phyloP scores from a whole-genome alignment of 2,797 vertebrate species.

The Sparus aurata region DNA sequence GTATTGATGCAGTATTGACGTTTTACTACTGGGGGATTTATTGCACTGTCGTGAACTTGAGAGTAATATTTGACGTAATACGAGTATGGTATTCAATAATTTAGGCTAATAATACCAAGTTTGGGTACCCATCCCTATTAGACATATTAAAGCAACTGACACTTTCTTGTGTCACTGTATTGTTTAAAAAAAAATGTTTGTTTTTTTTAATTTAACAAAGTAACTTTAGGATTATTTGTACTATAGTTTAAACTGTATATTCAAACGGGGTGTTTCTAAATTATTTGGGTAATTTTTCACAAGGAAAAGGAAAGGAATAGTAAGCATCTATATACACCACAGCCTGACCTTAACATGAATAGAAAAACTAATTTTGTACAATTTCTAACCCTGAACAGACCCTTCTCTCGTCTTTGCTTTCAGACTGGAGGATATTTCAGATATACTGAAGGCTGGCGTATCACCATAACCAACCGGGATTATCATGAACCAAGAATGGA shows the following conservation, averaged over 20 bases:
- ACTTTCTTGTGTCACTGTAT: background rate
- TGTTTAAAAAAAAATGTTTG: too few relatives aligned
- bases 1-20: too few relatives aligned
- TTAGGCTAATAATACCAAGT: too few relatives aligned
- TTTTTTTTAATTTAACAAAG: too few relatives aligned
- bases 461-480: slow-evolving; percentile 86
- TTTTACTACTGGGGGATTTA: too few relatives aligned
- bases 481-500: slow-evolving; percentile 82
- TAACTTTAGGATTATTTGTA: background rate
- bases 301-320: background rate
- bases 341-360: background rate
- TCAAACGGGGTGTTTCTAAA: background rate
- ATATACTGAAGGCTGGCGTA: slow-evolving; percentile 88
- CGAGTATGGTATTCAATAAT: too few relatives aligned
- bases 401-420: slow-evolving; percentile 11
- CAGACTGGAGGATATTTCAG: slow-evolving; percentile 86
- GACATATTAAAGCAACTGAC: background rate
- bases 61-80: too few relatives aligned
- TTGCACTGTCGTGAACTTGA: too few relatives aligned
- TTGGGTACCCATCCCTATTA: background rate
- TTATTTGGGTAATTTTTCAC: too few relatives aligned
- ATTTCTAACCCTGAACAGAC: slow-evolving; percentile 36
- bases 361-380: background rate
- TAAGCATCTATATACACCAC: background rate
- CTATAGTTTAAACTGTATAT: background rate